Conservation (phyloP, 2,888 invertebrate genomes). For the Mythimna albipuncta region DNA sequence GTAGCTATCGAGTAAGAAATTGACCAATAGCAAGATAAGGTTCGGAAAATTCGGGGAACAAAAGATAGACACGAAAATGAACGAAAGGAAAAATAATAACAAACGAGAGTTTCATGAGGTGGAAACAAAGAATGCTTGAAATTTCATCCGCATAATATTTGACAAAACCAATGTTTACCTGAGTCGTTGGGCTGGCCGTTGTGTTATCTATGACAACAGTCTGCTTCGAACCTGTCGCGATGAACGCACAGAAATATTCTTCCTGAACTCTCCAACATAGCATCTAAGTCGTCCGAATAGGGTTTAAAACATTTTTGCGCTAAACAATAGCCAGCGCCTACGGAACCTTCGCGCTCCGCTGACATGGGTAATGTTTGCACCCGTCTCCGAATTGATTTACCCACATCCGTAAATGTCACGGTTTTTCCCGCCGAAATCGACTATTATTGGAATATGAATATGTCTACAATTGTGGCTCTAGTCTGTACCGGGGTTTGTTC, state of each 20-base stretch:
- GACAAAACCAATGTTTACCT: conserved; percentile 84
- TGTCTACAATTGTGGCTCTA: conserved; percentile 60
- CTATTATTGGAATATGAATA: conserved; percentile 75
- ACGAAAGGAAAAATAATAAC: conserved; percentile 51
- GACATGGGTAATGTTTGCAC: conserved; percentile 85
- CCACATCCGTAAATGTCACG: conserved; percentile 86
- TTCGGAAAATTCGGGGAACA: conserved; percentile 22
- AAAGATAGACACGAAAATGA: conserved; percentile 11
- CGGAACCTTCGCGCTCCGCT: conserved; percentile 72
- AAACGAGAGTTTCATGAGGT: conserved; percentile 61
- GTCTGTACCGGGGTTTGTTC: conserved; percentile 39
- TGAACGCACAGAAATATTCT: conserved; percentile 76
- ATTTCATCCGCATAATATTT: conserved; percentile 85
- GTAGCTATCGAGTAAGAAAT: background rate
- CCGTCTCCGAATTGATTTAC: conserved; percentile 84
- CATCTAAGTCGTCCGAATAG: conserved; percentile 81
- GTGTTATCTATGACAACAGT: conserved; percentile 84
- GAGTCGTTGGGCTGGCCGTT: conserved; percentile 76
- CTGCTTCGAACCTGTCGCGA: conserved; percentile 68
- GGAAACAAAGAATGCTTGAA: conserved; percentile 81
- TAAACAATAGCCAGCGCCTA: conserved; percentile 77
- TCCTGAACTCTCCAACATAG: conserved; percentile 66
- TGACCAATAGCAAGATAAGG: background rate
- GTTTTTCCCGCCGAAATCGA: conserved; percentile 75
- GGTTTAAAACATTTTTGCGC: conserved; percentile 82